These are phyloP conservation scores for Anabacerthia variegaticeps DNA, from an alignment of 2,797 vertebrate species.

Conservation along the genomic window DNA sequence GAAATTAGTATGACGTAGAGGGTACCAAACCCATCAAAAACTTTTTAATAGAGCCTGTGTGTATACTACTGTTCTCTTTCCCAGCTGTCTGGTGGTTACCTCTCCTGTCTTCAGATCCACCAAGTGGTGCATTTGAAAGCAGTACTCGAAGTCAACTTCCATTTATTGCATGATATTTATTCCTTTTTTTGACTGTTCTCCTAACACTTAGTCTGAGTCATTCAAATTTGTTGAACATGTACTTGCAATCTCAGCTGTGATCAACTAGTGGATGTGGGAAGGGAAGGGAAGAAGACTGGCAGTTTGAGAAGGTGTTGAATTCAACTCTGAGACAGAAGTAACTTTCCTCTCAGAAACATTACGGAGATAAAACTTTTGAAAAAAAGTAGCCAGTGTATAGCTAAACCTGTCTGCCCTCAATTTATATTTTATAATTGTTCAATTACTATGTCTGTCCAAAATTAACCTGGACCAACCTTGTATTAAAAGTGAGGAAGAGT, in stretches of 20 bases:
- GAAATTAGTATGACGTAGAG: neutral
- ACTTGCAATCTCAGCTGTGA: neutral
- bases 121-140: neutral
- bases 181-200: neutral
- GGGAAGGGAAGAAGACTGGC: neutral
- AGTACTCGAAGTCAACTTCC: neutral
- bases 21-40: neutral
- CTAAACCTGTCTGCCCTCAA: neutral
- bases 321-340: neutral
- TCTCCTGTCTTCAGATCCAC: neutral
- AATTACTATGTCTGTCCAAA: neutral
- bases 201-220: neutral
- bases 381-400: neutral
- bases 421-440: neutral
- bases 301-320: neutral
- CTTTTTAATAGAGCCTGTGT: neutral
- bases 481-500: neutral
- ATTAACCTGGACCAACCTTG: neutral
- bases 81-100: neutral
- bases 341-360: neutral
- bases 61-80: neutral
- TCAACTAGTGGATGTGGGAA: neutral
- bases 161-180: neutral
- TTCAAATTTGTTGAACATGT: neutral
- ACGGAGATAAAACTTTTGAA: neutral